Percentiles rank a stretch among this genome's conserved stretches.
Evolutionary conservation across 2,888 invertebrate genomes (phyloP).

Genomic region (Acanthosepion lycidas): DNA sequence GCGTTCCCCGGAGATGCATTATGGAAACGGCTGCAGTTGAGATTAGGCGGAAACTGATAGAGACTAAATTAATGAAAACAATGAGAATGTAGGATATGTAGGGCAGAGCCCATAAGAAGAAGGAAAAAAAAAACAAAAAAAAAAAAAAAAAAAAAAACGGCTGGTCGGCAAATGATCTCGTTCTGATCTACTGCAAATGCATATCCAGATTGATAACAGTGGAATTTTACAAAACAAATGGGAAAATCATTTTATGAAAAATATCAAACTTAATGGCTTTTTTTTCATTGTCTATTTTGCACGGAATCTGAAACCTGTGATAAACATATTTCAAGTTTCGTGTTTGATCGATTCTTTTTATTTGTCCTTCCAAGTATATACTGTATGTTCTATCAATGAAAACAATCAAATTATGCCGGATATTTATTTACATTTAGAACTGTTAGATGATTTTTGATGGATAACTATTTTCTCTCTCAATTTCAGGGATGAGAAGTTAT

Average conservation of each 20-base stretch:
- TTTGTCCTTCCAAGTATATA: background rate
- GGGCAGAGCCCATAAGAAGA: background rate
- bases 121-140: too few relatives aligned
- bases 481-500: too few relatives aligned
- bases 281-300: background rate
- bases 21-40: background rate
- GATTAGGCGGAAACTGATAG: background rate
- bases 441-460: too few relatives aligned
- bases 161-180: background rate
- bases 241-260: background rate
- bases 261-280: background rate
- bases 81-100: background rate
- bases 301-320: background rate
- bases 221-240: background rate
- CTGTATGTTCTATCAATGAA: background rate
- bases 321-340: background rate
- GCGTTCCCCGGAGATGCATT: background rate
- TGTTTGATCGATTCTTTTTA: background rate
- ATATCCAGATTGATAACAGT: background rate
- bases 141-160: background rate
- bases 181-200: background rate
- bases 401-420: background rate
- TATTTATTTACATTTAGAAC: background rate
- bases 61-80: background rate
- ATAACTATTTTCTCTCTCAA: too few relatives aligned